Evolutionary conservation across 2,888 invertebrate species (phyloP).

Genomic region (Lycia hirtaria): DNA sequence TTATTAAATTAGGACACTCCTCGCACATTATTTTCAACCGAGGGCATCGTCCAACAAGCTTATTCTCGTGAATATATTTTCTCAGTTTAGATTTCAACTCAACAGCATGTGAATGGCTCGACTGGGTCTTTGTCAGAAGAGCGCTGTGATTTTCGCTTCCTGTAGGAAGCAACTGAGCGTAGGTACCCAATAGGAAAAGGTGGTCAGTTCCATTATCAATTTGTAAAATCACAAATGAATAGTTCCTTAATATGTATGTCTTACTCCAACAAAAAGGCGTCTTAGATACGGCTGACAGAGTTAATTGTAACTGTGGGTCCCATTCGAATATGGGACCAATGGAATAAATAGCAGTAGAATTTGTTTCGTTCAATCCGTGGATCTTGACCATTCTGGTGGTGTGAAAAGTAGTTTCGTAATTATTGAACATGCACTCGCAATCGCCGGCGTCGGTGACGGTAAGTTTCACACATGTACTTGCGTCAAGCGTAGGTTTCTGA

Average conservation of each 20-base stretch:
- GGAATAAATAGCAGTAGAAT: background rate
- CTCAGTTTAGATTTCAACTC: background rate
- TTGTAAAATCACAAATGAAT: background rate
- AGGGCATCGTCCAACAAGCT: background rate
- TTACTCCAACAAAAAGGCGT: background rate
- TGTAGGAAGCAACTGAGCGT: background rate
- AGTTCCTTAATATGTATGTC: background rate
- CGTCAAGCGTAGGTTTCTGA: background rate
- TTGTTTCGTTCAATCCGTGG: background rate
- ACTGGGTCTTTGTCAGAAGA: background rate
- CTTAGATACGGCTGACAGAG: background rate
- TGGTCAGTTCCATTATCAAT: background rate
- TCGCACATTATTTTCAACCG: background rate
- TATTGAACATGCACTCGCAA: background rate
- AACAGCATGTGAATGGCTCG: too few relatives aligned
- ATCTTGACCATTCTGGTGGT: background rate
- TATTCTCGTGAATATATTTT: background rate
- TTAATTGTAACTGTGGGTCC: background rate
- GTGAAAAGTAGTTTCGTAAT: background rate
- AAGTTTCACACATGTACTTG: background rate
- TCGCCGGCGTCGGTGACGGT: background rate
- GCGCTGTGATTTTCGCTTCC: conserved; percentile 2
- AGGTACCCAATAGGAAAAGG: background rate
- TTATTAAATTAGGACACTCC: too few relatives aligned
- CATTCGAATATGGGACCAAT: background rate